Percentiles rank a stretch among this genome's conserved stretches.
These are phyloP conservation scores for Chloropsis cyanopogon DNA, from an alignment of 2,113 vertebrate species.

Conservation along the genomic window DNA sequence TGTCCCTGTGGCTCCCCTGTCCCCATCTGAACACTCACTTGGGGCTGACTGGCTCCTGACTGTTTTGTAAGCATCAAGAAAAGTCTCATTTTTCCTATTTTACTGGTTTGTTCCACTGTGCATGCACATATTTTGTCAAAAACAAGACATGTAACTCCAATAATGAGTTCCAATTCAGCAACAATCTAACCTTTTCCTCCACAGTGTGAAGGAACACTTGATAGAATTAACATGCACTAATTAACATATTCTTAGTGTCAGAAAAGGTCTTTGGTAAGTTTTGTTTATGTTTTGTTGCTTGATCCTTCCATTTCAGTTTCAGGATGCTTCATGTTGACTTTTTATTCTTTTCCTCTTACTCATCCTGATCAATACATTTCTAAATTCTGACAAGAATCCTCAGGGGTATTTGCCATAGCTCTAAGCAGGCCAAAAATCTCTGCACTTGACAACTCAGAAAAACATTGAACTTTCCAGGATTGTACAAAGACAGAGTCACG, in stretches of 20 bases:
- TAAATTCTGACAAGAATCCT: slow-evolving; percentile 38
- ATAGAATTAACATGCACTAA: background rate
- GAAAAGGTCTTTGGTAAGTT: slow-evolving; percentile 19
- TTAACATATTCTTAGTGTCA: background rate
- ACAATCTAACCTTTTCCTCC: background rate
- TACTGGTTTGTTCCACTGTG: background rate
- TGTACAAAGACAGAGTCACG: background rate
- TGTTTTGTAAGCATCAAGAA: background rate
- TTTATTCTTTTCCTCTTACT: slow-evolving; percentile 37
- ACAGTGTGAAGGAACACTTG: background rate
- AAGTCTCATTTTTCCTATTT: background rate
- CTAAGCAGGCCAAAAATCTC: slow-evolving; percentile 15
- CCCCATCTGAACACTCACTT: background rate
- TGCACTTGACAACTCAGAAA: slow-evolving; percentile 20
- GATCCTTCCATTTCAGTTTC: background rate
- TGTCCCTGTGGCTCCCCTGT: accelerated
- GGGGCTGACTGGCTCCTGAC: background rate
- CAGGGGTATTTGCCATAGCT: slow-evolving; percentile 12
- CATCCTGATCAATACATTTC: slow-evolving; percentile 42
- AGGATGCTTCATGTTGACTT: background rate
- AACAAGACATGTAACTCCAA: background rate
- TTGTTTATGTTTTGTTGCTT: background rate
- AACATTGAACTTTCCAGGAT: slow-evolving; percentile 13
- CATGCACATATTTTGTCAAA: background rate
- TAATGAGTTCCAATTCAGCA: background rate